Evolutionary conservation across 1,140 invertebrate genomes (phyloP), one percentile per base, ranked within the genome.

Genomic region (Habropoda laboriosa): DNA sequence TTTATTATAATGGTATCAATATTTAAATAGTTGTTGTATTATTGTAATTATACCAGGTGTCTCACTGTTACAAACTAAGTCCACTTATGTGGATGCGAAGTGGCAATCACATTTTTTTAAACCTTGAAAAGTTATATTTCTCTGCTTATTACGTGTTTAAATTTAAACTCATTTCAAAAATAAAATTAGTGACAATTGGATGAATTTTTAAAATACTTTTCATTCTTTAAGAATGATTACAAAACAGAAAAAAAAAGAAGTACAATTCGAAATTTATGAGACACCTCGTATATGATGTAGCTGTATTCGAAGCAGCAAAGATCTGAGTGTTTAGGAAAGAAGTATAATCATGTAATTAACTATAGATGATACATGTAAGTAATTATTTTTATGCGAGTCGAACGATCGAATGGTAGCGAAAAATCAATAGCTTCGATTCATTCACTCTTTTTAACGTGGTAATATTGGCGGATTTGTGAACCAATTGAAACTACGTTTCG

Each of bases 21-120:
- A 82, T 84, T 55, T 81, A 81, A 79, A 85, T 86, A 86, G 75
- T 80, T 86, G 82, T 85, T 82, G 75, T 86, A 85, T 85, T 57
- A 81, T 85, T 86, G 66, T 86, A 70, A 61, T 76, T 85, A 66
- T 84, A 80, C 66, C 27, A 78, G 67, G 55, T 51, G 67, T 78
- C 55, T 78, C 66, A 27, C 21, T 61, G 8, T 24, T 30, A 55
- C 10, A 30, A 49, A 49, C 16, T 38, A 58, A 32, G n/a, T 35
- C 12, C 12, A 30, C 18, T 24, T 8, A 2, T 6, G 21, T n/a
- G 32, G 13, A 42, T 40, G 24, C 0, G 7, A 13, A 32, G 24
- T 35, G 16, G n/a, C 42, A 66, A 30, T 47, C 13, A n/a, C n/a
- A 18, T 70, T 53, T 35, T 55, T 58, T 58, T n/a, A n/a, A 58